phyloP scores from a whole-genome alignment of 2,113 vertebrate genomes.

The Prunella fulvescens region DNA sequence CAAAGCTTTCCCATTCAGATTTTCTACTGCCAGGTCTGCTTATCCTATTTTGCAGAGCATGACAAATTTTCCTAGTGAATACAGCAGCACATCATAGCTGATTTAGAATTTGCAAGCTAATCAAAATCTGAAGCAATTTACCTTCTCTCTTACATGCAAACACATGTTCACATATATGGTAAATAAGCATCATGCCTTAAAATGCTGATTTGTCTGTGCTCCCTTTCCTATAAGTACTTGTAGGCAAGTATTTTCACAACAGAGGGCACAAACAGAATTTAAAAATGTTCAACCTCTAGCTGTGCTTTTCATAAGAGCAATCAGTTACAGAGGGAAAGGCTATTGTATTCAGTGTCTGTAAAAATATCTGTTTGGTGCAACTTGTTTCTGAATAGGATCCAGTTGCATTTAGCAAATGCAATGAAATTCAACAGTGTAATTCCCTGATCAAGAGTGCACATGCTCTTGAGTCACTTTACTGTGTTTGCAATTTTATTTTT shows the following conservation, averaged over 20 bases:
- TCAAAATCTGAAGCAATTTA: neutral
- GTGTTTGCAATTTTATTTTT: constrained; percentile 43
- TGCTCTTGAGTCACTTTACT: neutral
- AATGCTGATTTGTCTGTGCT: neutral
- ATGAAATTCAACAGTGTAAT: constrained; percentile 8
- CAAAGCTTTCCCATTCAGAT: neutral
- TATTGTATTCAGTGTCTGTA: neutral
- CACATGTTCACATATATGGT: neutral
- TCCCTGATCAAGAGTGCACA: neutral
- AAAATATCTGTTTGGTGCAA: neutral
- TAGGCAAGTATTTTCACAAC: neutral
- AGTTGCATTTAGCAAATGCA: neutral
- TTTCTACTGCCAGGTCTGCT: neutral
- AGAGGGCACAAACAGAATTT: neutral
- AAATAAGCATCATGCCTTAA: neutral
- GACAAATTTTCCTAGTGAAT: neutral
- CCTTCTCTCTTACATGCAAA: neutral
- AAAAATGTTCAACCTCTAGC: neutral
- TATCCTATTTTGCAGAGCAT: neutral
- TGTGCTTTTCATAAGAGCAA: neutral
- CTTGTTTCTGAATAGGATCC: neutral
- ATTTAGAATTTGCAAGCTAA: neutral
- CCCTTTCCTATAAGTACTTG: neutral
- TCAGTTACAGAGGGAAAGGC: neutral
- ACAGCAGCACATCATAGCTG: neutral